Base-by-base conservation (phyloP, 2,888 invertebrate species). In the Ischnura elegans region DNA sequence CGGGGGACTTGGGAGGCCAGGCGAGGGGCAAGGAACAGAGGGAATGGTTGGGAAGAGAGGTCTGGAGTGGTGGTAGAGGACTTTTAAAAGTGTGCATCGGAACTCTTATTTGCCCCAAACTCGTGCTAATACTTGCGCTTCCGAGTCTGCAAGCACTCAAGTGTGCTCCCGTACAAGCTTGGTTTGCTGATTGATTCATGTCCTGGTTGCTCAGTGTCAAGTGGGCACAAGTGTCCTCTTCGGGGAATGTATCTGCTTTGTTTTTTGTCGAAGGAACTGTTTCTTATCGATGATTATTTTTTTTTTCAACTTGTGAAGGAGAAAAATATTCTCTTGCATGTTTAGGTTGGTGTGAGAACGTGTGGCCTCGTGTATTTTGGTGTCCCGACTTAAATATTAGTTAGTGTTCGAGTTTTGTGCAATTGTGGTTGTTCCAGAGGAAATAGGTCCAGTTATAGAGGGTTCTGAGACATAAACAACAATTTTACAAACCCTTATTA, bases 361-460 rank as follows among this genome's bases (percentile, higher is more conserved):
- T 90, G 90, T 90, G 66, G 66, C 61, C 90, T 90, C 61, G 90
- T 90, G 90, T 90, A 90, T 61, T 90, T 90, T 90, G 90, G 90
- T 90, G 90, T 90, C 90, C 90, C 43, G 61, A 90, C 90, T 90
- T 90, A 90, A 90, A 90, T 90, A 55, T 66, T 90, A 90, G 90
- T 90, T 90, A 90, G 66, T 90, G 90, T 90, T 47, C 21, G 55
- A 90, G 90, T 90, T 76, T 90, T 90, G 90, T 90, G 90, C 55
- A 90, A 90, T 90, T 90, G 90, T 61, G 90, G 90, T 55, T 90
- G 90, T 90, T 90, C 90, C 90, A 90, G 42, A 90, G 47, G 61
- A 90, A 61, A 90, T 90, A 25, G 61, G 47, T 90, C 90, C 90
- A 90, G 43, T 90, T 29, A 51, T 51, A 25, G 61, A 90, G 90